Conservation (phyloP, 2,113 vertebrate species). For the Ceratotherium simum region DNA sequence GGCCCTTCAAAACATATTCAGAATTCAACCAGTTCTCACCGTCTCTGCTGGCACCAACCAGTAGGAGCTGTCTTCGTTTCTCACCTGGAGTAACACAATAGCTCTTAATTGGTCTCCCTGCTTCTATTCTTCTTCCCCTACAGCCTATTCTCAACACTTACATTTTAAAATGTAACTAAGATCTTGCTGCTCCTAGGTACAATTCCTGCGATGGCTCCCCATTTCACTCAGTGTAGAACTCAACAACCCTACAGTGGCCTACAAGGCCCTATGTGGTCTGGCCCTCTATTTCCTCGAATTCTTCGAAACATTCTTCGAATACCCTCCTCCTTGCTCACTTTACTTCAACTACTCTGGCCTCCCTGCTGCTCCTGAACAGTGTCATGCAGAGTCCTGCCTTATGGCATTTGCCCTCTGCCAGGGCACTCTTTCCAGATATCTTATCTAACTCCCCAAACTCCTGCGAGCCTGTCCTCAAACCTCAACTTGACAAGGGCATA, state of each 20-base stretch:
- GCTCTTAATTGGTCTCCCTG: background rate
- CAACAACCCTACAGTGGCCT: background rate
- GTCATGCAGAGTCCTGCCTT: accelerated
- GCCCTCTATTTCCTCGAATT: background rate
- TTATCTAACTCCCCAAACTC: background rate
- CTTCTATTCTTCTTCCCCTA: background rate
- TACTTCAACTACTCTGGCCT: background rate
- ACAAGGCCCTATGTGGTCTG: background rate
- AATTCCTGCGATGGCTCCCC: background rate
- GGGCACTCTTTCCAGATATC: background rate
- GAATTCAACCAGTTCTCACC: background rate
- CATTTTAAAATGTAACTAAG: background rate
- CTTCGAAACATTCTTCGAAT: accelerated
- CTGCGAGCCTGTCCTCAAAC: background rate
- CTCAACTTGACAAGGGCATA: background rate
- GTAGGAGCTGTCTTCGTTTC: background rate
- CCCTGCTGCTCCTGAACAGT: background rate
- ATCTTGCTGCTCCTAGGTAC: background rate
- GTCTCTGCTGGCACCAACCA: background rate
- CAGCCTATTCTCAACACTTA: background rate
- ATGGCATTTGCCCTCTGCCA: background rate
- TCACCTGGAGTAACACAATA: background rate
- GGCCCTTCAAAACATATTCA: background rate
- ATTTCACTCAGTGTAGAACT: background rate
- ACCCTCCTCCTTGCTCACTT: background rate